These are phyloP conservation scores for Priapulus caudatus DNA, from an alignment of 2,888 invertebrate genomes.

Conservation along the genomic window DNA sequence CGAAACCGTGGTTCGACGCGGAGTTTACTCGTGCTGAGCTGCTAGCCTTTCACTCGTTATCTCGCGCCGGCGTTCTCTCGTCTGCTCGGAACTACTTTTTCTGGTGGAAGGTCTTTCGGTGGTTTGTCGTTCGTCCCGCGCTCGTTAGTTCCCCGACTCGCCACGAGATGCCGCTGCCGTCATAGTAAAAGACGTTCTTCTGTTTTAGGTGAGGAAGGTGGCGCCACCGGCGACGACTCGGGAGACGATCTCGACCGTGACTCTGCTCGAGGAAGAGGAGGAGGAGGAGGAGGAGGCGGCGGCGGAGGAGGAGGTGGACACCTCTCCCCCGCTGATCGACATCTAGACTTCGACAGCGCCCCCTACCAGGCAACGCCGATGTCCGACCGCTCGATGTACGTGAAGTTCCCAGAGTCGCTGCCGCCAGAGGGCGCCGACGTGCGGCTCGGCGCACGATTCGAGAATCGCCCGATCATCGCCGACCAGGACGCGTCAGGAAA, in stretches of 20 bases:
- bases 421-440: not conserved
- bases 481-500: not conserved
- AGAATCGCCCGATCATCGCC: not conserved
- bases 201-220: conserved; percentile 1
- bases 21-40: too few relatives aligned
- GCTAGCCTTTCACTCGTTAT: too few relatives aligned
- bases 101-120: too few relatives aligned
- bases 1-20: too few relatives aligned
- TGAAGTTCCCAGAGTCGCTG: not conserved
- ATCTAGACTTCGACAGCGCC: not conserved
- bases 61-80: too few relatives aligned
- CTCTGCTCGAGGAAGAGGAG: not conserved
- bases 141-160: too few relatives aligned
- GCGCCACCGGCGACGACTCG: conserved; percentile 1
- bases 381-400: not conserved
- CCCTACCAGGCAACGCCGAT: not conserved
- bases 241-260: too few relatives aligned
- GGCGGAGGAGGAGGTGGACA: not conserved
- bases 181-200: not conserved
- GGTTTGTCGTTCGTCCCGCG: too few relatives aligned
- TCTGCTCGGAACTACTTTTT: too few relatives aligned
- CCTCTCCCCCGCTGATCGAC: not conserved
- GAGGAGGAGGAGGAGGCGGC: not conserved
- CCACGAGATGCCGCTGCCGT: too few relatives aligned
- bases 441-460: not conserved